Evolutionary conservation across 2,888 invertebrate species (phyloP).

Genomic region (Drosophila paracracens): DNA sequence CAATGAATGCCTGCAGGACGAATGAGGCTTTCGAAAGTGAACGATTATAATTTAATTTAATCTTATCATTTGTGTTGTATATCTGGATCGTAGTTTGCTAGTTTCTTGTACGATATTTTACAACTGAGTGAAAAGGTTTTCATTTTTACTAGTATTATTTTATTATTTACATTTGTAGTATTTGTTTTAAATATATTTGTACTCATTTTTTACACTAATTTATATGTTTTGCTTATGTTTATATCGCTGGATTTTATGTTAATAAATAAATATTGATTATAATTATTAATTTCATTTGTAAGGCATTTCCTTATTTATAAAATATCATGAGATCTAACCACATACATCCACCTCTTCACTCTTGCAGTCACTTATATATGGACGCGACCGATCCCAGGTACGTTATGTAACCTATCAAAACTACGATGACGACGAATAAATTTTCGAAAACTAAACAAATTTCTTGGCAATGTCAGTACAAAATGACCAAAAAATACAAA

Average conservation of each 20-base stretch:
- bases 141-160: neutral
- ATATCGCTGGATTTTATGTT: neutral
- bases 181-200: neutral
- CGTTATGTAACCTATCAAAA: conserved; percentile 98
- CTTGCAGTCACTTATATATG: conserved; percentile 93
- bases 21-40: conserved; percentile 81
- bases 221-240: conserved; percentile 1
- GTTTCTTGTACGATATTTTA: neutral
- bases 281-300: neutral
- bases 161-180: neutral
- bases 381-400: conserved; percentile 94
- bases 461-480: conserved; percentile 61
- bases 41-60: conserved; percentile 62
- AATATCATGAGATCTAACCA: conserved; percentile 25
- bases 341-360: conserved; percentile 7
- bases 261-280: conserved; percentile 35
- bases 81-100: neutral
- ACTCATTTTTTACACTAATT: neutral
- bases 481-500: conserved; percentile 66
- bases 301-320: neutral
- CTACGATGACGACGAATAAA: conserved; percentile 93
- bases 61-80: neutral
- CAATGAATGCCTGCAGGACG: conserved; percentile 57
- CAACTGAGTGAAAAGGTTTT: neutral
- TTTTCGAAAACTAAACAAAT: conserved; percentile 40